Percentiles rank a stretch among this genome's conserved stretches.
Evolutionary conservation across 2,888 invertebrate species (phyloP).

Genomic region (Oscheius onirici): DNA sequence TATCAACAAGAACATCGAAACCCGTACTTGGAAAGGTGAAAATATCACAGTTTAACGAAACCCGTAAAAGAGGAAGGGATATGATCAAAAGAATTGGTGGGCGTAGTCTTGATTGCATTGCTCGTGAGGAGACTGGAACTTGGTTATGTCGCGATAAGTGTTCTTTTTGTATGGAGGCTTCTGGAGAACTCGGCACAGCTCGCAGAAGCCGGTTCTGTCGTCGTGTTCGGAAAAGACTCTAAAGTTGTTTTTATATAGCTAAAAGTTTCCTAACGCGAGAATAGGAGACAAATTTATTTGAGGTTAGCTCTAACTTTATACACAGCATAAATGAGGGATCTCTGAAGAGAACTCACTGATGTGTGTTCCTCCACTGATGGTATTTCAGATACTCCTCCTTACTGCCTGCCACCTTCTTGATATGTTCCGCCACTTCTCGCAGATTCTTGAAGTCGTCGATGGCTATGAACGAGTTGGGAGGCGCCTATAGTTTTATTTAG

Average conservation of each 20-base stretch:
- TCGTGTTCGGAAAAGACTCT: conserved; percentile 31
- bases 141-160: not conserved
- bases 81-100: not conserved
- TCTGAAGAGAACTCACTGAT: conserved; percentile 34
- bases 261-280: too few species aligned
- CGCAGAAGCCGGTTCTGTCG: conserved; percentile 34
- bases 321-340: too few species aligned
- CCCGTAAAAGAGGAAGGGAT: not conserved
- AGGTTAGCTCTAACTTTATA: too few species aligned
- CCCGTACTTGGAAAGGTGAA: not conserved
- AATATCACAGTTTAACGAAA: conserved; percentile 2
- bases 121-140: conserved; percentile 3
- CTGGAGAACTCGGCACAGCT: conserved; percentile 32
- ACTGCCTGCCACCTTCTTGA: conserved; percentile 38
- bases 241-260: not conserved
- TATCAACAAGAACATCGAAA: not conserved
- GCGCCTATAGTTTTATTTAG: conserved; percentile 37
- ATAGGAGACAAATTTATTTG: too few species aligned
- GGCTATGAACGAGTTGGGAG: conserved; percentile 49
- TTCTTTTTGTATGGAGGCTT: conserved; percentile 13
- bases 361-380: conserved; percentile 50
- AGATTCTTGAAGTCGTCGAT: conserved; percentile 43
- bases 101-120: conserved; percentile 26
- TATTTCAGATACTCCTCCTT: conserved; percentile 46
- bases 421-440: conserved; percentile 36